Conservation (phyloP, 2,888 invertebrate species). For the Tachina fera region DNA sequence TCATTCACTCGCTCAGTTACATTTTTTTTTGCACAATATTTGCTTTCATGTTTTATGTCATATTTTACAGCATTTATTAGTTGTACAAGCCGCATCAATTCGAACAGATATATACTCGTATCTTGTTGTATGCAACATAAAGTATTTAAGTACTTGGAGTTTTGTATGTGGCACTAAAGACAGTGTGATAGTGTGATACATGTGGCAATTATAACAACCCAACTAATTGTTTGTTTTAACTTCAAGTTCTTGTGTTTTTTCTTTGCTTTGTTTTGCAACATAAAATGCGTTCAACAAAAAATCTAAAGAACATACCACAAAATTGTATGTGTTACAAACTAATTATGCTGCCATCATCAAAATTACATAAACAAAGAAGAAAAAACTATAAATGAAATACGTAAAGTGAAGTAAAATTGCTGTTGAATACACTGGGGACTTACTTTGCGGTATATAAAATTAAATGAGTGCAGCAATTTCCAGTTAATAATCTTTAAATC, state of each 20-base stretch:
- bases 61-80: conserved; percentile 61
- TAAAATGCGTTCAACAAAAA: conserved; percentile 4
- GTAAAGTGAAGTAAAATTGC: conserved; percentile 23
- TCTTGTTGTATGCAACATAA: conserved; percentile 33
- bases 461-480: neutral
- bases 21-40: conserved; percentile 20
- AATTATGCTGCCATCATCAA: conserved; percentile 67
- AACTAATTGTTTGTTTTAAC: conserved; percentile 76
- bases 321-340: conserved; percentile 69
- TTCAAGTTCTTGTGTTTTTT: conserved; percentile 52
- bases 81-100: conserved; percentile 36
- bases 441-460: neutral
- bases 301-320: conserved; percentile 59
- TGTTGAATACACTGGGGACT: neutral
- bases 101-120: neutral
- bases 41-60: conserved; percentile 67
- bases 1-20: neutral
- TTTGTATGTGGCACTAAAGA: conserved; percentile 5
- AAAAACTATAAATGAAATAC: conserved; percentile 29
- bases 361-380: conserved; percentile 34
- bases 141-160: conserved; percentile 25
- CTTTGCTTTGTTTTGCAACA: neutral
- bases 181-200: conserved; percentile 62
- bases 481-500: too few relatives aligned
- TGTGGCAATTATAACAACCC: conserved; percentile 75